These are phyloP conservation scores for Austrofundulus limnaeus DNA, from an alignment of 2,113 vertebrate genomes.

Conservation along the genomic window DNA sequence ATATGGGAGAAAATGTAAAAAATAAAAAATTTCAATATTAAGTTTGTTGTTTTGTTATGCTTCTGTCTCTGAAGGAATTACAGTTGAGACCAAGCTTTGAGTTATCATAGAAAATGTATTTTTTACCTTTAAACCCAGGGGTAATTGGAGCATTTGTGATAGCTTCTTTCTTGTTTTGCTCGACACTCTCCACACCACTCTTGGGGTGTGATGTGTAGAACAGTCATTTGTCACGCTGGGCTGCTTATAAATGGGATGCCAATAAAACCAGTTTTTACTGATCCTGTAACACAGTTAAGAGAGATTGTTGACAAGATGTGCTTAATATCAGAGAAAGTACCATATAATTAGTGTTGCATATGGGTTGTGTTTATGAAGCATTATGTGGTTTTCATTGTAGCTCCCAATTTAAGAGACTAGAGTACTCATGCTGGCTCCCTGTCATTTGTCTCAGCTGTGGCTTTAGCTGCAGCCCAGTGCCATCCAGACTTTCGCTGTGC, in stretches of 20 bases:
- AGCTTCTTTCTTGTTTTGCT: slow-evolving; percentile 4
- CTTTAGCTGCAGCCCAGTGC: not conserved
- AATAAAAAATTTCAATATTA: not conserved
- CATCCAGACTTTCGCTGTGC: not conserved
- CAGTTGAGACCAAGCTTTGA: not conserved
- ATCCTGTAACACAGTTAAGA: not conserved
- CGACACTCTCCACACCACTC: slow-evolving; percentile 2
- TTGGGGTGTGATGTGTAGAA: not conserved
- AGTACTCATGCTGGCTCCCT: not conserved
- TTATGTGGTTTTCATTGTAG: not conserved
- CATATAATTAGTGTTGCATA: not conserved
- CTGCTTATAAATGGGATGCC: not conserved
- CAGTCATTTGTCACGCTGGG: slow-evolving; percentile 8
- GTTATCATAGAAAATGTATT: not conserved
- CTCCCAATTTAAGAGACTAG: not conserved
- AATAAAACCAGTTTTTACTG: slow-evolving; percentile 6
- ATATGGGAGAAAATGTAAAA: too few relatives aligned
- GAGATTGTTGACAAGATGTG: not conserved
- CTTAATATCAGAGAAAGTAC: not conserved
- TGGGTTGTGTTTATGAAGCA: not conserved
- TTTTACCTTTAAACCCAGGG: not conserved
- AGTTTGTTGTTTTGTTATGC: not conserved
- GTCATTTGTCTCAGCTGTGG: not conserved
- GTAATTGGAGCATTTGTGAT: not conserved
- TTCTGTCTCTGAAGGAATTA: slow-evolving; percentile 5